phyloP scores from a whole-genome alignment of 2,797 vertebrate species.

The Squalus acanthias region DNA sequence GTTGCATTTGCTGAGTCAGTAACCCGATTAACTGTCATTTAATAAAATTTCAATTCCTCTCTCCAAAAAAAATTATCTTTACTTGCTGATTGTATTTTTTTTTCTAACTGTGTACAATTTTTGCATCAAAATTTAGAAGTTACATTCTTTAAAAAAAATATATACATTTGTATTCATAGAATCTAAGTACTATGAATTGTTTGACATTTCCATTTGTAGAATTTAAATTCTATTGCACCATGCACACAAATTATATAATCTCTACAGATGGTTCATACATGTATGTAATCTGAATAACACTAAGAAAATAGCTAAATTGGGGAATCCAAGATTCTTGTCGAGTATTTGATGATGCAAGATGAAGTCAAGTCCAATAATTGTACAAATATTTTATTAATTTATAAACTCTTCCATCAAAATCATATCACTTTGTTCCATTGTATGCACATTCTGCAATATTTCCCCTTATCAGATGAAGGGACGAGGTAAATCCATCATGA shows the following conservation, averaged over 20 bases:
- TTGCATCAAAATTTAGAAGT: background rate
- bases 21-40: background rate
- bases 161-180: background rate
- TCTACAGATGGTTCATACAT: background rate
- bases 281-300: background rate
- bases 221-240: background rate
- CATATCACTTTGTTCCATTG: background rate
- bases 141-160: background rate
- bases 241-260: background rate
- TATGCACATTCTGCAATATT: background rate
- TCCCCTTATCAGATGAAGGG: background rate
- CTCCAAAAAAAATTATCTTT: background rate
- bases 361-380: background rate
- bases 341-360: background rate
- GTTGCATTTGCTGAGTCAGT: constrained; percentile 22
- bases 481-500: background rate
- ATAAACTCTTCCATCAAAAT: background rate
- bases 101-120: background rate
- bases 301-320: background rate
- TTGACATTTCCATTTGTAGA: background rate
- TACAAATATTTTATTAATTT: background rate
- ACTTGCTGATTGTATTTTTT: background rate
- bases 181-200: background rate
- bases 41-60: background rate
- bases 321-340: background rate